Evolutionary conservation across 1,140 invertebrate species (phyloP), one percentile per base, ranked within the genome.

Genomic region (Prorops nasuta): DNA sequence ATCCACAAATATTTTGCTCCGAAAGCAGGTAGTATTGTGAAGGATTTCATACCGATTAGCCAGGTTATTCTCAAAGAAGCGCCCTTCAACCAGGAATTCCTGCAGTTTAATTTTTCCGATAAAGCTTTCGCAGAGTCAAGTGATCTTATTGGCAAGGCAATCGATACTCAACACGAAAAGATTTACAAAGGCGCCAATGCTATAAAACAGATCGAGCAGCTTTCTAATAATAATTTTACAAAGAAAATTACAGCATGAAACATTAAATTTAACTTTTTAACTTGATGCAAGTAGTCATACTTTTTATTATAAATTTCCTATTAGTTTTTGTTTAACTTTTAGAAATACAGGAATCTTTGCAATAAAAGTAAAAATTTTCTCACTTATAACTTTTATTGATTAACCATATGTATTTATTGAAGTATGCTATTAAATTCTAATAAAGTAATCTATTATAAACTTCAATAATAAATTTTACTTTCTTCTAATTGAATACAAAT

Each of bases 41-140:
- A 71, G 31, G 78, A 80, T 56, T 44, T 44, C 17, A 43, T 67
- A 4, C 64, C 70, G 8, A 15, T 57, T 2, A 58, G 70, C 21
- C 58, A 68, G 0, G 44, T 71, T 14, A 58, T 77, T 34, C 31
- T 80, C 3, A 55, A 69, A 16, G 51, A 73, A 52, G 72, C 70
- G 14, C 77, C 76, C 0, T 45, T 71, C 12, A 64, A 55, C 43
- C 54, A 74, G 17, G 63, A 68, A 9, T 47, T 47, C n/a, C 49
- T 66, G 0, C 51, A 63, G 15, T 14, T 60, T 15, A 79, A 79
- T 57, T 28, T 79, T 49, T 74, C 77, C 18, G 77, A 80, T 54
- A 56, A 49, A 39, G 75, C 70, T 2, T 78, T 69, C 46, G 72
- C 76, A 48, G 59, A 71, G 44, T 47, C 62, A 43, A 77, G 77